These are phyloP conservation scores for Alosa alosa DNA, from an alignment of 2,113 vertebrate species.

Conservation along the genomic window DNA sequence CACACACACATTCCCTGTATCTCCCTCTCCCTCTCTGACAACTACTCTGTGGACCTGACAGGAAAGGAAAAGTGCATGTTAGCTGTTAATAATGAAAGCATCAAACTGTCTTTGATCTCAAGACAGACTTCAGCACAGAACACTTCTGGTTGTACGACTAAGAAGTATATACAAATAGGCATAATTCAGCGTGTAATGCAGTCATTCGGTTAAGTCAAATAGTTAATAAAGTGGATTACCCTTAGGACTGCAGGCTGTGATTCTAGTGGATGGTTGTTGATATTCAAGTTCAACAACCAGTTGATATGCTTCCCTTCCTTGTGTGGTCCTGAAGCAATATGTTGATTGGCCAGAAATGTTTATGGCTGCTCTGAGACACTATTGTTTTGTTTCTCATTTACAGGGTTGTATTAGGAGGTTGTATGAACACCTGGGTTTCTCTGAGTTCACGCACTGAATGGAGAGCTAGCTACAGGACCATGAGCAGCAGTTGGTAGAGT, in stretches of 20 bases:
- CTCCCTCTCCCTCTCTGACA: constrained; percentile 19
- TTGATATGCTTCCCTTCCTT: neutral
- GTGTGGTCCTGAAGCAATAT: neutral
- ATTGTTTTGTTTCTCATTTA: neutral
- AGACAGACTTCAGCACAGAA: neutral
- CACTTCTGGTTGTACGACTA: neutral
- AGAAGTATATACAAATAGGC: neutral
- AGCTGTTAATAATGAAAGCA: neutral
- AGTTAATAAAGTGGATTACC: neutral
- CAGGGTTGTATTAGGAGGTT: neutral
- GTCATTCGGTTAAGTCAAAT: neutral
- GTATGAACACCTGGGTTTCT: neutral
- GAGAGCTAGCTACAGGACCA: too few species aligned
- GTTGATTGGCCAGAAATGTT: neutral
- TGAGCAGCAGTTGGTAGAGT: neutral
- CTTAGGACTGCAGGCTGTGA: neutral
- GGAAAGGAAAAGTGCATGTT: neutral
- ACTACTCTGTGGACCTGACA: constrained; percentile 22
- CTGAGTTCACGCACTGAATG: too few species aligned
- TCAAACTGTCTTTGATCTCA: neutral
- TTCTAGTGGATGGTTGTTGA: neutral
- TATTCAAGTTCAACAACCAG: neutral
- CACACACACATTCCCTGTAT: constrained; percentile 13
- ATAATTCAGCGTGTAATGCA: neutral
- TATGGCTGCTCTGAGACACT: neutral